phyloP scores from a whole-genome alignment of 2,797 vertebrate genomes.

The Erethizon dorsatum region DNA sequence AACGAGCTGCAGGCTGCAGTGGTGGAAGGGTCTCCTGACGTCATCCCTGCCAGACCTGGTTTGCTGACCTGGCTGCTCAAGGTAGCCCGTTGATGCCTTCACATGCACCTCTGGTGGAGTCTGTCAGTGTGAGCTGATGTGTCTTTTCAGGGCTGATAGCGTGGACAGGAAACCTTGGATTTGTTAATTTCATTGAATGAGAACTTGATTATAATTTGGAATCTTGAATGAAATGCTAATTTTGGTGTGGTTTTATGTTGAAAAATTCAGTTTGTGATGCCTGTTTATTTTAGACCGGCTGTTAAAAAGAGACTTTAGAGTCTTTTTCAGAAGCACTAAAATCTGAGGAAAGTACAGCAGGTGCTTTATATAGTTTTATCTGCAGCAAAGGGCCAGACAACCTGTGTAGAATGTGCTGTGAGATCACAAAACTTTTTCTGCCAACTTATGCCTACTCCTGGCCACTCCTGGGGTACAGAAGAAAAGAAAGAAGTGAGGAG shows the following conservation, averaged over 20 bases:
- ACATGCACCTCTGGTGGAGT: background rate
- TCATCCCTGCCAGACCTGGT: background rate
- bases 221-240: conserved; percentile 42
- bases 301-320: background rate
- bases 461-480: background rate
- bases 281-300: conserved; percentile 39
- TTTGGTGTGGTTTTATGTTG: conserved; percentile 60
- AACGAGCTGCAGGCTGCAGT: background rate
- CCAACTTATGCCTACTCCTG: background rate
- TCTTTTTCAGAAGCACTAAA: background rate
- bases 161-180: conserved; percentile 47
- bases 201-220: conserved; percentile 69
- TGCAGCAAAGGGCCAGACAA: background rate
- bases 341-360: background rate
- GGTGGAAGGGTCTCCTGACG: background rate
- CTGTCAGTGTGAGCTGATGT: background rate
- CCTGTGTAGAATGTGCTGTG: background rate
- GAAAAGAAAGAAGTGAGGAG: background rate
- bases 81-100: background rate
- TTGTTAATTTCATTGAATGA: conserved; percentile 41
- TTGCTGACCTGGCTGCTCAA: conserved; percentile 20
- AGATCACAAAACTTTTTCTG: background rate
- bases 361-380: background rate
- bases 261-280: background rate
- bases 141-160: conserved; percentile 2